Conservation (phyloP, 92 coral and sea anemone genomes). For the Paramuricea clavata region DNA sequence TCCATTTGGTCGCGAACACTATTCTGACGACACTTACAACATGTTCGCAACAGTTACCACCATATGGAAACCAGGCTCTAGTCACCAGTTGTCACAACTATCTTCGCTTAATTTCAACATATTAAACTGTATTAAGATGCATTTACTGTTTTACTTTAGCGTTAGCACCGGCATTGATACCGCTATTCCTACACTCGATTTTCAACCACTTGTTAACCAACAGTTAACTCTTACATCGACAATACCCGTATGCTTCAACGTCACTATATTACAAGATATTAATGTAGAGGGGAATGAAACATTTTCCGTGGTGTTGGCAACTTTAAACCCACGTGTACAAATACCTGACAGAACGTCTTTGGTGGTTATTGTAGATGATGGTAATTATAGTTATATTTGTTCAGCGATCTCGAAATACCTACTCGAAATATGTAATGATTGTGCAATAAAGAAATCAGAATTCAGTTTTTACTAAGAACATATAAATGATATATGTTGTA, state of each 20-base stretch:
- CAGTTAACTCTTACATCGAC: constrained; percentile 13
- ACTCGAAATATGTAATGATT: too few relatives aligned
- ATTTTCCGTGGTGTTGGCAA: not conserved
- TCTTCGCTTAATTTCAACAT: too few relatives aligned
- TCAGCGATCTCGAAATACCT: not conserved
- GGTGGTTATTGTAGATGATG: constrained; percentile 28
- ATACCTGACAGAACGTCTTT: constrained; percentile 20
- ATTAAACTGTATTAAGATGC: too few relatives aligned
- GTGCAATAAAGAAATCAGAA: too few relatives aligned
- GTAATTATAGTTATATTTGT: not conserved
- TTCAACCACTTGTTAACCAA: not conserved
- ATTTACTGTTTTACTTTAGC: not conserved
- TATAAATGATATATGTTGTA: too few relatives aligned
- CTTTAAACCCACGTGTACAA: constrained; percentile 6
- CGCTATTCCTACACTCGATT: constrained; percentile 16
- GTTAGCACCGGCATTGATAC: constrained; percentile 9
- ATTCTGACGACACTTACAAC: too few relatives aligned
- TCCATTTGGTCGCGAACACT: too few relatives aligned
- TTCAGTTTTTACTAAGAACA: too few relatives aligned
- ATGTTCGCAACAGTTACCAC: too few relatives aligned
- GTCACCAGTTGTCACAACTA: too few relatives aligned
- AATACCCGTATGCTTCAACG: not conserved
- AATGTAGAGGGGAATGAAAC: constrained; percentile 44
- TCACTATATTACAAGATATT: constrained; percentile 16
- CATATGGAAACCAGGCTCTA: too few relatives aligned